Evolutionary conservation across 2,113 vertebrate genomes (phyloP).

Genomic region (Poecile atricapillus): DNA sequence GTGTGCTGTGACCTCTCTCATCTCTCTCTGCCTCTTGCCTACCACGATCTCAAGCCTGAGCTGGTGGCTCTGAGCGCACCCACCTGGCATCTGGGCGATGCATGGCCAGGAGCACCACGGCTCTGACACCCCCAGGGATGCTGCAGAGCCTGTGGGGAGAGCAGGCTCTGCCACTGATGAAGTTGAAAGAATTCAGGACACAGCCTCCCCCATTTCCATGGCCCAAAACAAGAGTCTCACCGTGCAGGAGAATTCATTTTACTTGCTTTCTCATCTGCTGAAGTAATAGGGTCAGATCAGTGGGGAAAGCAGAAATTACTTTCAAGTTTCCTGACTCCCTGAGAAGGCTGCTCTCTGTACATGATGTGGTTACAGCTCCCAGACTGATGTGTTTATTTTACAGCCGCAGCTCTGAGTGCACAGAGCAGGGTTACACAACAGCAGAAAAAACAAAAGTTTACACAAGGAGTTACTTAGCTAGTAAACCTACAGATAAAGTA

Average conservation of each 20-base stretch:
- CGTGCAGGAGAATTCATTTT: slow-evolving; percentile 8
- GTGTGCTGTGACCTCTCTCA: neutral
- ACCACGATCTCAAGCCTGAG: fast-evolving
- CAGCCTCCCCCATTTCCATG: neutral
- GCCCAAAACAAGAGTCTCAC: neutral
- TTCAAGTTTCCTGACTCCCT: neutral
- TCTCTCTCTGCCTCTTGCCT: neutral
- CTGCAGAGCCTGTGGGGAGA: neutral
- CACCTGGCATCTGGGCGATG: neutral
- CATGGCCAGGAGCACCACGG: fast-evolving
- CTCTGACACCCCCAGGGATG: fast-evolving
- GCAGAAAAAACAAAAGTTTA: neutral
- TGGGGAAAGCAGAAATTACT: slow-evolving; percentile 17
- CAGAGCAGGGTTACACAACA: neutral
- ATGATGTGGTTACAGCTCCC: neutral
- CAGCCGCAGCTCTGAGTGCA: neutral
- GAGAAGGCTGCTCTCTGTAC: neutral
- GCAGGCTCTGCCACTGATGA: neutral
- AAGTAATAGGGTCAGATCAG: slow-evolving; percentile 42
- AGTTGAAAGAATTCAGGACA: neutral
- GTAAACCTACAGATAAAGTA: neutral
- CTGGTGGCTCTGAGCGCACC: neutral
- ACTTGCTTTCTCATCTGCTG: slow-evolving; percentile 2
- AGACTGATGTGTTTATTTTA: neutral
- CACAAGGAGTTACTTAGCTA: neutral